These are phyloP conservation scores for Myotis daubentonii DNA, from an alignment of 2,797 vertebrate genomes.

Conservation along the genomic window DNA sequence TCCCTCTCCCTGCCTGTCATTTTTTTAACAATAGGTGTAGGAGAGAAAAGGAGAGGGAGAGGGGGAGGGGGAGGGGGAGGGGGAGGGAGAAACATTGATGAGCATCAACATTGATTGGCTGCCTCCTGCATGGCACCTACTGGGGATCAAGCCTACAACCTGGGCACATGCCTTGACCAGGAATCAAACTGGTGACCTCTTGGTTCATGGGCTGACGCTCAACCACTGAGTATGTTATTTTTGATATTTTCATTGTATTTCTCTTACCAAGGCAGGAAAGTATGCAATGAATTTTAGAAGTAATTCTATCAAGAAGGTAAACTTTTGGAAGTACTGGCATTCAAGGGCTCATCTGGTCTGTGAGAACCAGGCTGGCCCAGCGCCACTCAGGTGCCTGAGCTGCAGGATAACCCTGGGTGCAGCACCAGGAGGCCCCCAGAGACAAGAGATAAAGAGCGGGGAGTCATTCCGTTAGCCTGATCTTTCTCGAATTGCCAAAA, in stretches of 20 bases:
- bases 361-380: neutral
- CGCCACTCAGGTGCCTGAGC: neutral
- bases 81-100: too few relatives aligned
- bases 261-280: constrained; percentile 4
- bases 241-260: neutral
- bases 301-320: neutral
- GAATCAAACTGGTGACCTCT: too few relatives aligned
- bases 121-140: too few relatives aligned
- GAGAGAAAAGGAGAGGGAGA: too few relatives aligned
- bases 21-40: neutral
- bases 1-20: neutral
- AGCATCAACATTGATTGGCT: too few relatives aligned
- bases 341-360: neutral
- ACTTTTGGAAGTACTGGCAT: neutral
- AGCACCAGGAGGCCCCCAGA: neutral
- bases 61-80: too few relatives aligned
- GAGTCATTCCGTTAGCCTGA: neutral
- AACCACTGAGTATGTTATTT: neutral
- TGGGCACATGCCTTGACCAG: too few relatives aligned
- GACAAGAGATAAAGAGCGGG: constrained; percentile 1
- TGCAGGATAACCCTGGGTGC: neutral
- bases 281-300: neutral
- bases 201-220: too few relatives aligned
- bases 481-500: constrained; percentile 22
- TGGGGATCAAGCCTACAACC: too few relatives aligned